Evolutionary conservation across 2,113 vertebrate species (phyloP), one percentile per base, ranked within the genome.

Genomic region (Brachionichthys hirsutus): DNA sequence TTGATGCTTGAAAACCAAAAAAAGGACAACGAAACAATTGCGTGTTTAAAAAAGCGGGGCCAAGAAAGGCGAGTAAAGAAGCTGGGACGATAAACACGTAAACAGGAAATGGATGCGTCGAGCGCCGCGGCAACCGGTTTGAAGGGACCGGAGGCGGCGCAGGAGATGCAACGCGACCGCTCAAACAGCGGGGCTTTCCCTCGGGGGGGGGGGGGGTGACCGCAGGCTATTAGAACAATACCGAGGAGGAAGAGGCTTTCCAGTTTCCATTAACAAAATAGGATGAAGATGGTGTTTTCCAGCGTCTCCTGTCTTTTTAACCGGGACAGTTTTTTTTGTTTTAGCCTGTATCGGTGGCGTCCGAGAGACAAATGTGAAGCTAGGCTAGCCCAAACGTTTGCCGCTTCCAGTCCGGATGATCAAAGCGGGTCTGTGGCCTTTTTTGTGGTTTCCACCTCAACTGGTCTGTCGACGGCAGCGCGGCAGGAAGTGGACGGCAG

Each of bases 211-310:
- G n/a, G n/a, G 3, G 73, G 61, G 38, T 47, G 22, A 80, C 74
- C 67, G 73, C 68, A 63, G 4, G 53, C 80, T 77, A 68, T 87
- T 87, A 84, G 75, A 68, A 62, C 70, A 72, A 82, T 57, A 44
- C 54, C 81, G 75, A 75, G 81, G 80, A 55, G 45, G 16, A 22
- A 59, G 13, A 43, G 30, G 66, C 48, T 73, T 65, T 30, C 41
- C 16, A 62, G 20, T 10, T 73, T 79, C 75, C 81, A 81, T 84
- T 81, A 84, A 71, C 40, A 43, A 61, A 66, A n/a, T n/a, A 70
- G 35, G 56, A 42, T 50, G 45, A 15, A 24, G 50, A 64, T 35
- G 66, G 67, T 75, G 54, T 59, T 62, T n/a, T n/a, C n/a, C n/a
- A n/a, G n/a, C n/a, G n/a, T n/a, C n/a, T n/a, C n/a, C n/a, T n/a